A percentile compares a stretch with the other conserved stretches of the same genome.
These are phyloP conservation scores for Anguilla rostrata DNA, from an alignment of 2,113 vertebrate genomes.

Conservation along the genomic window DNA sequence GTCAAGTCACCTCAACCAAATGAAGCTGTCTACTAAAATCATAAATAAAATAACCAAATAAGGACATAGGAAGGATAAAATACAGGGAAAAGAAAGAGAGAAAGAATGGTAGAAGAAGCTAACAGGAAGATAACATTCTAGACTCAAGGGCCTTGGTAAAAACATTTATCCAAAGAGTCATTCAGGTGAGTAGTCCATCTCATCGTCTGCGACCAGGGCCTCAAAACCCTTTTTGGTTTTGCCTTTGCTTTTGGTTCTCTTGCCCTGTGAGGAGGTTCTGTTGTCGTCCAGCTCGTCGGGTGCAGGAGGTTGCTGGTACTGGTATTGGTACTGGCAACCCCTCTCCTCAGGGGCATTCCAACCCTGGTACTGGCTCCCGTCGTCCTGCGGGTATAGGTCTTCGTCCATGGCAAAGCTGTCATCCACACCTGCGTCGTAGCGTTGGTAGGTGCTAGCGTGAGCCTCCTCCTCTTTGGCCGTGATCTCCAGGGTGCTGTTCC, in stretches of 20 bases:
- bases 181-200: slow-evolving; percentile 74
- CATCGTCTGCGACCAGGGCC: slow-evolving; percentile 74
- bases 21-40: neutral
- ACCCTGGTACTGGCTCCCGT: slow-evolving; percentile 71
- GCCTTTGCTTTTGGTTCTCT: slow-evolving; percentile 77
- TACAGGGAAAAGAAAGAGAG: neutral
- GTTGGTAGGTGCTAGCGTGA: slow-evolving; percentile 90
- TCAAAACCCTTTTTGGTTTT: slow-evolving; percentile 75
- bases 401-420: slow-evolving; percentile 82
- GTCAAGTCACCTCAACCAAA: neutral
- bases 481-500: slow-evolving; percentile 95
- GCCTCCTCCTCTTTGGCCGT: slow-evolving; percentile 81
- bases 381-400: slow-evolving; percentile 62
- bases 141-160: slow-evolving; percentile 50
- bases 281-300: slow-evolving; percentile 8
- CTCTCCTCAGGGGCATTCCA: slow-evolving; percentile 72
- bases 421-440: slow-evolving; percentile 84
- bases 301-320: slow-evolving; percentile 45
- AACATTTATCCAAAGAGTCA: slow-evolving; percentile 39
- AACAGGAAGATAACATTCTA: slow-evolving; percentile 39
- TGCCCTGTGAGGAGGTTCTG: slow-evolving; percentile 55
- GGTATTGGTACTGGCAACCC: slow-evolving; percentile 77
- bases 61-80: neutral
- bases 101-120: neutral
- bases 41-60: neutral